phyloP scores from a whole-genome alignment of 92 coral and sea anemone genomes.

The Porites evermanni region DNA sequence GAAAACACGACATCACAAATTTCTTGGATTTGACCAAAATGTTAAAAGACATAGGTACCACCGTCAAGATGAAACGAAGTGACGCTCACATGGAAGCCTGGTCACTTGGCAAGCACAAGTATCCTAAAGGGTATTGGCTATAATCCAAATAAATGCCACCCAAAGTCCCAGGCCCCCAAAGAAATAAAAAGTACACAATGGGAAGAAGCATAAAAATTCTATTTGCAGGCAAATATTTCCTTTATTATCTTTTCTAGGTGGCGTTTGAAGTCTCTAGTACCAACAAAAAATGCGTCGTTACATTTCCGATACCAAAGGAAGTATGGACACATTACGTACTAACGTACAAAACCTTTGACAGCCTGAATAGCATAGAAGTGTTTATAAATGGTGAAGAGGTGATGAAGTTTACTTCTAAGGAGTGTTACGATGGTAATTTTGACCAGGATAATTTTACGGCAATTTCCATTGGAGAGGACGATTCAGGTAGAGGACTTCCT shows the following conservation, averaged over 20 bases:
- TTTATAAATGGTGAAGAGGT: constrained; percentile 20
- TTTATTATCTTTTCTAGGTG: background rate
- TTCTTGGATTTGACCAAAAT: too few species aligned
- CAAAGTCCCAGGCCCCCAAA: too few species aligned
- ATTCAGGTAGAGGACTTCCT: background rate
- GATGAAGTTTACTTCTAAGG: background rate
- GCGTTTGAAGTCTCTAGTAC: constrained; percentile 17
- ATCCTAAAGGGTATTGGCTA: too few species aligned
- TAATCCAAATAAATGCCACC: too few species aligned
- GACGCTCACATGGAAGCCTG: too few species aligned
- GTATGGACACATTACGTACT: constrained; percentile 34
- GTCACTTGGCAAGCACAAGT: too few species aligned
- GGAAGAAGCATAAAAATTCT: too few species aligned
- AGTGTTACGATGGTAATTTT: constrained; percentile 8
- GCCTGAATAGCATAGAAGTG: background rate
- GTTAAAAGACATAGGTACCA: too few species aligned
- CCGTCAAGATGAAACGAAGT: too few species aligned
- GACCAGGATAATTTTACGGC: background rate
- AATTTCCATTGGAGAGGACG: constrained; percentile 3
- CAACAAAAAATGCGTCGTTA: constrained; percentile 3
- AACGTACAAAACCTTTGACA: constrained; percentile 8
- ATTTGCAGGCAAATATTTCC: too few species aligned
- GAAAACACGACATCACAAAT: too few species aligned
- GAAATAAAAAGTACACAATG: too few species aligned
- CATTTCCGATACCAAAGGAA: constrained; percentile 27